Evolutionary conservation across 2,888 invertebrate genomes (phyloP).

Genomic region (Shargacucullia verbasci): DNA sequence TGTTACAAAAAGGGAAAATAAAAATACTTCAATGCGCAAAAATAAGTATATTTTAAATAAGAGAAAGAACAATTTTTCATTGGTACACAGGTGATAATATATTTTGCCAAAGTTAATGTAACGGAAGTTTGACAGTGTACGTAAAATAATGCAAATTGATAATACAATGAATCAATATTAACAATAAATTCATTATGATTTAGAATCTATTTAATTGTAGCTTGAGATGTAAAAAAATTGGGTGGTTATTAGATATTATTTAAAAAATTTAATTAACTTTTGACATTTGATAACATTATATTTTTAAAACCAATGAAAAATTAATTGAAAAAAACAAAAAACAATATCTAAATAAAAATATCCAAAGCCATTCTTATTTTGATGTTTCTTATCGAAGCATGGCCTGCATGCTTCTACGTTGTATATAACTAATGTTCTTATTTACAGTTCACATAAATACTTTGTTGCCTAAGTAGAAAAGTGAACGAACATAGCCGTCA

Average conservation of each 20-base stretch:
- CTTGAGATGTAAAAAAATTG: constrained; percentile 37
- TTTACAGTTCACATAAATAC: constrained; percentile 70
- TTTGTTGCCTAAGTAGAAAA: constrained; percentile 68
- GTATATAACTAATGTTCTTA: constrained; percentile 60
- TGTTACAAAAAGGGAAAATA: constrained; percentile 13
- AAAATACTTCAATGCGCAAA: constrained; percentile 36
- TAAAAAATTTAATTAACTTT: constrained; percentile 62
- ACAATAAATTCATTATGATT: constrained; percentile 79
- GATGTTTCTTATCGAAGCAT: constrained; percentile 63
- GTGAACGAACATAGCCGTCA: constrained; percentile 57
- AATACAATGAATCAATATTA: constrained; percentile 70
- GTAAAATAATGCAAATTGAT: constrained; percentile 61
- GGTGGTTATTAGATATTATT: constrained; percentile 62
- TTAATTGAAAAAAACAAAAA: constrained; percentile 54
- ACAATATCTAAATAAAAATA: constrained; percentile 23
- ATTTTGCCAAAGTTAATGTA: constrained; percentile 62
- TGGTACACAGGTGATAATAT: constrained; percentile 64
- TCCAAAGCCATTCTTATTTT: constrained; percentile 49
- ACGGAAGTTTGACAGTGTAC: constrained; percentile 56
- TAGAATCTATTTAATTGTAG: constrained; percentile 72
- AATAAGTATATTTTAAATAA: constrained; percentile 44
- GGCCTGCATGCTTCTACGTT: constrained; percentile 72
- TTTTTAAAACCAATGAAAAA: constrained; percentile 82
- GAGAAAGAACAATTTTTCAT: constrained; percentile 74
- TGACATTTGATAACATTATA: constrained; percentile 51